Base-by-base conservation (phyloP, 2,797 vertebrate genomes). In the Mormyrops attenuatus region DNA sequence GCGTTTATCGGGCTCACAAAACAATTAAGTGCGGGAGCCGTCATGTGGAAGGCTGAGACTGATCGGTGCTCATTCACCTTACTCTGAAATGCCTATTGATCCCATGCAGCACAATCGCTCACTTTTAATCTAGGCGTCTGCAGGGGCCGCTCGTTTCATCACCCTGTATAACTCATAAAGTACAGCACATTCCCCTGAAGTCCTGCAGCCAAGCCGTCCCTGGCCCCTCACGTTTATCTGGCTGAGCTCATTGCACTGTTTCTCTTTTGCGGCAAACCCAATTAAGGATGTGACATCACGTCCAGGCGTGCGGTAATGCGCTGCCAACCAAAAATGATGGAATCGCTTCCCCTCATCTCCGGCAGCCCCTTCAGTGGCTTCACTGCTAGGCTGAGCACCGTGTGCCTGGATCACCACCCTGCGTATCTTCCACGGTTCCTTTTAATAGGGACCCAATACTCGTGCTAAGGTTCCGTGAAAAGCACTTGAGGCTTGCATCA, bases 261-360 rank as follows among this genome's bases (percentile, higher is more conserved):
- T 91, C 93, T 90, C 90, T 84, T n/a, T 77, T 73, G 89, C 90
- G 91, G 89, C 92, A 92, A 91, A 90, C 92, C 57, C 92, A 92
- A 92, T 92, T 93, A 93, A 89, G 92, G 88, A 91, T 90, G 90
- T 92, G 91, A 92, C 93, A 92, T 92, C 90, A 92, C 88, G 89
- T 90, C 85, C 89, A 92, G 88, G 60, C 90, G 85, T 52, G 89
- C 55, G 77, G 88, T 93, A 93, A 93, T 91, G 90, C 82, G 73
- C 89, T 90, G 91, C 90, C 90, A 90, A 90, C 89, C 89, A 22
- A 69, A 86, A 38, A 38, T 38, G 88, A 89, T 88, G 88, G 88
- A 87, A 91, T 85, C 90, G 90, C 87, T 86, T 91, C 90, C 87
- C 90, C 89, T 89, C 89, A 90, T 57, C 52, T 77, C 9, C 41